Percentiles rank a stretch among this genome's conserved stretches.
Evolutionary conservation across 2,797 vertebrate species (phyloP).

Genomic region (Acanthopagrus latus): DNA sequence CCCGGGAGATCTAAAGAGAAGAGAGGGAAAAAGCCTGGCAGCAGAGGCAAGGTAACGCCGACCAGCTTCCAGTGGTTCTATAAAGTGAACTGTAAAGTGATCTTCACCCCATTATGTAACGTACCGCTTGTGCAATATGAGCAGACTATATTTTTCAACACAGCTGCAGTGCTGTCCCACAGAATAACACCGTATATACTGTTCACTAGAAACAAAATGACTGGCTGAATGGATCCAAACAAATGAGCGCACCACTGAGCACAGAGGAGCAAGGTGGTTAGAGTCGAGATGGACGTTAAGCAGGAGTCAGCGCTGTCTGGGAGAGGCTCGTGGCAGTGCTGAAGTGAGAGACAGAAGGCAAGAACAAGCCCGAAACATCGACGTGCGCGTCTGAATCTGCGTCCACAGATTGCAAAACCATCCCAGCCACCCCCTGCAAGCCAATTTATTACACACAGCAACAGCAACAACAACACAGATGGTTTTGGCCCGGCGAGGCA

Average conservation of each 20-base stretch:
- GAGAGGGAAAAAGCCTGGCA: constrained; percentile 9
- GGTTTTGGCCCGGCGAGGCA: constrained; percentile 65
- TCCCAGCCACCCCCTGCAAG: constrained; percentile 65
- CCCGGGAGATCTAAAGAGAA: constrained; percentile 68
- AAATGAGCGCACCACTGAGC: not conserved
- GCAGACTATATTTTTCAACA: constrained; percentile 30
- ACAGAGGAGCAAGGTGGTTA: not conserved
- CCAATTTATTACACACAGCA: constrained; percentile 54
- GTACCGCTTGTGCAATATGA: constrained; percentile 16
- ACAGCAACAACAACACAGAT: constrained; percentile 71
- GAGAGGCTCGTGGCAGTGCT: constrained; percentile 27
- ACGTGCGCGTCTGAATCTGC: constrained; percentile 47
- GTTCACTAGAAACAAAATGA: constrained; percentile 8
- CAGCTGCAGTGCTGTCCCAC: constrained; percentile 9
- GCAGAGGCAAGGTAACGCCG: constrained; percentile 30
- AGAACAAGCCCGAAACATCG: constrained; percentile 50
- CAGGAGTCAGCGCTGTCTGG: constrained; percentile 25
- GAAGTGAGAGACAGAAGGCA: constrained; percentile 56
- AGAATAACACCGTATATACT: not conserved
- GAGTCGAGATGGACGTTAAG: constrained; percentile 24
- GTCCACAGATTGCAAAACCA: constrained; percentile 65
- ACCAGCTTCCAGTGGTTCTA: constrained; percentile 37
- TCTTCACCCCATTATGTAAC: constrained; percentile 43
- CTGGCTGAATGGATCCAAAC: constrained; percentile 22
- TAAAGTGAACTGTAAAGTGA: constrained; percentile 31